Evolutionary conservation across 1,140 invertebrate genomes (phyloP), one percentile per base, ranked within the genome.

Genomic region (Heterodera schachtii): DNA sequence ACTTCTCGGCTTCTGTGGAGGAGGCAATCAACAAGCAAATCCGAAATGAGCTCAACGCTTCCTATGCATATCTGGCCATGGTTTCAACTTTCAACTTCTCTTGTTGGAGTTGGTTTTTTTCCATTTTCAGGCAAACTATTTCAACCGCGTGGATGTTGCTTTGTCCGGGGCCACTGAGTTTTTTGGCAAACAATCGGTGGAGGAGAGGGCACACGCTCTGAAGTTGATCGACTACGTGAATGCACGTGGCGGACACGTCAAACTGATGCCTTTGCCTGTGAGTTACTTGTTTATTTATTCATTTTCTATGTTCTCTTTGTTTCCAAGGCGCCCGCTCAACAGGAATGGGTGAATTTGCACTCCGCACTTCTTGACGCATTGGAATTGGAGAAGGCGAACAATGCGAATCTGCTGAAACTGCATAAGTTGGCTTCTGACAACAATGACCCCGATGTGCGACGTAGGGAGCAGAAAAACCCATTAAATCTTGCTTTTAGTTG

Each of bases 61-160:
- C 93, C 90, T 95, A 96, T 90, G 92, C 93, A 44, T 96, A 96
- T 90, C 90, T 94, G 88, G 93, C 94, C n/a, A 94, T 96, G 94
- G 92, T 85, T 64, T 31, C 31, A 31, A 31, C 0, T 31, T 73
- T 49, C 67, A n/a, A 4, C 52, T 19, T 16, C 13, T 4, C 1
- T 4, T 11, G 19, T 4, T 4, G 0, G 16, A 49, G 5, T 2
- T 73, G 13, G 19, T 64, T 64, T 64, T 16, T 31, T 47, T n/a
- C 19, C 13, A 44, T n/a, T 16, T 11, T 84, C 79, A 85, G 84
- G 84, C 94, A 0, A 94, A 92, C 86, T 93, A 94, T 90, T 95
- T 95, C 88, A 92, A 94, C 87, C 92, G 94, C 66, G 93, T 94
- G 86, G 94, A 95, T 90, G 92, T 95, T 1, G 94, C 94, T 21